Evolutionary conservation across 2,113 vertebrate species (phyloP).

Genomic region (Chunga burmeisteri): DNA sequence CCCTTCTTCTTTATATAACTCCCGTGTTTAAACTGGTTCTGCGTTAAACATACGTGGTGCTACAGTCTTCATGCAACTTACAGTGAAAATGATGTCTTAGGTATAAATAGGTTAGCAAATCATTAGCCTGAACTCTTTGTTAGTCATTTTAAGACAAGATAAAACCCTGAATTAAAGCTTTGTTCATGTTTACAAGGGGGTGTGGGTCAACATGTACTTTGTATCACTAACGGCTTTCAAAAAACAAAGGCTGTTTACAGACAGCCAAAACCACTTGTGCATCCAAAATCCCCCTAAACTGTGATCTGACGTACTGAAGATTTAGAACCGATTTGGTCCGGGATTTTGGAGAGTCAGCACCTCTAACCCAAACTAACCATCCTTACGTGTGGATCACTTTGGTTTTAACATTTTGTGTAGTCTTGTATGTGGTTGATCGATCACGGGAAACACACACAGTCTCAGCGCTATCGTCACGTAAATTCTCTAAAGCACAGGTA

Average conservation of each 20-base stretch:
- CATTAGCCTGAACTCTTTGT: neutral
- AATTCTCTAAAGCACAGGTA: neutral
- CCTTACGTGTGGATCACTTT: neutral
- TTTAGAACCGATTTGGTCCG: neutral
- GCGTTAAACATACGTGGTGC: neutral
- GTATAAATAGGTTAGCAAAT: neutral
- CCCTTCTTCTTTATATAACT: neutral
- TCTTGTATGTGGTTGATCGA: neutral
- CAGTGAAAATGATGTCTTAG: neutral
- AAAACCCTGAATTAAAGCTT: neutral
- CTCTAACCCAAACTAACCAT: neutral
- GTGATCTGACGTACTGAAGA: neutral
- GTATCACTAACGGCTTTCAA: neutral
- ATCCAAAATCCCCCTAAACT: neutral
- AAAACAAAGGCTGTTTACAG: neutral
- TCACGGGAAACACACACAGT: neutral
- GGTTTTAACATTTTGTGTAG: neutral
- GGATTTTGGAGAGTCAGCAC: neutral
- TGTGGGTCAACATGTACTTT: neutral
- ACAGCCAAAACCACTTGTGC: neutral
- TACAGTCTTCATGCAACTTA: neutral
- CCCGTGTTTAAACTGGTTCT: neutral
- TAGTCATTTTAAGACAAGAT: neutral
- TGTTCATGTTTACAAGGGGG: neutral
- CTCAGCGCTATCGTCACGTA: fast-evolving